Conservation (phyloP, 1,140 invertebrate species). For the Bombus haemorrhoidalis region DNA sequence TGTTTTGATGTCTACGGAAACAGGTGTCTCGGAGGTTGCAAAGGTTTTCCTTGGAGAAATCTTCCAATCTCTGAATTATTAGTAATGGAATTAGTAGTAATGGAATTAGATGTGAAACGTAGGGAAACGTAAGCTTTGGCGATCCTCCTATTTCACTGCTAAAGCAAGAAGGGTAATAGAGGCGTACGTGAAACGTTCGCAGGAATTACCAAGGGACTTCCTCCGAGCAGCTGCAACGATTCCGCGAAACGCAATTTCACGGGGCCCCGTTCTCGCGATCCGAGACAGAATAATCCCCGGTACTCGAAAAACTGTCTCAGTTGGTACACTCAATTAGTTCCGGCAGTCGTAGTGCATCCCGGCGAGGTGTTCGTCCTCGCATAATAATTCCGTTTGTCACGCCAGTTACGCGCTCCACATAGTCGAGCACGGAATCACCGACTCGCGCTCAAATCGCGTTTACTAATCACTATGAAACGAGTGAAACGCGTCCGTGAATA, state of each 20-base stretch:
- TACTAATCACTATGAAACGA: slow-evolving; percentile 8
- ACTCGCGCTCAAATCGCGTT: no score
- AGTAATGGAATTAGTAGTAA: no score
- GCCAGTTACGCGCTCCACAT: slow-evolving; percentile 77
- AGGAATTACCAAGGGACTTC: background rate
- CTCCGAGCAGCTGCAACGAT: slow-evolving; percentile 33
- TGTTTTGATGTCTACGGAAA: no score
- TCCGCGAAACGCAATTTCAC: slow-evolving; percentile 39
- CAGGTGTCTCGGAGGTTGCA: no score
- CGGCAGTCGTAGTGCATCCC: slow-evolving; percentile 49
- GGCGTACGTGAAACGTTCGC: no score
- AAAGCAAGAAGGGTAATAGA: background rate
- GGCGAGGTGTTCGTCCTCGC: slow-evolving; percentile 68
- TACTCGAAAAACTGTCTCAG: slow-evolving; percentile 58
- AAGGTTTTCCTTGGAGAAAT: no score
- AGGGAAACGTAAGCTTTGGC: no score
- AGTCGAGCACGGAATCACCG: slow-evolving; percentile 50
- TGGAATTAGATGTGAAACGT: no score
- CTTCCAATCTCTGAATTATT: no score
- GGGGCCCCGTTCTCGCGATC: slow-evolving; percentile 20
- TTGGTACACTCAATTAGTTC: slow-evolving; percentile 65
- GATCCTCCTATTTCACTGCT: background rate
- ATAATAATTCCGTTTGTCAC: slow-evolving; percentile 76
- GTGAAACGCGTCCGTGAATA: background rate
- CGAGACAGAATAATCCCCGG: slow-evolving; percentile 4